Percentiles rank a stretch among this genome's conserved stretches.
These are phyloP conservation scores for Drosophila aff. DNA, from an alignment of 1,140 invertebrate species.

Conservation along the genomic window DNA sequence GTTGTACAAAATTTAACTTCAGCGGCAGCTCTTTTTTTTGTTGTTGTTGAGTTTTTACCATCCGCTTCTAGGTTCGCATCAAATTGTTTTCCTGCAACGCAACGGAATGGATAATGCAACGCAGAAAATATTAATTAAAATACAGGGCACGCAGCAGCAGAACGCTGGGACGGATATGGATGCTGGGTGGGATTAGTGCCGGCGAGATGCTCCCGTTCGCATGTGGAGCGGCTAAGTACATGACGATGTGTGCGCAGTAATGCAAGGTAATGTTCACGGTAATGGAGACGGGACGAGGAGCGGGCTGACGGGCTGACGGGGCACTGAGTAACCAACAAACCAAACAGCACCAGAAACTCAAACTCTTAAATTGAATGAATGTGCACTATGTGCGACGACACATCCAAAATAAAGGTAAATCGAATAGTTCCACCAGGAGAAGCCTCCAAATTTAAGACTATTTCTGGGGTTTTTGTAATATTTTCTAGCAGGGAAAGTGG, in stretches of 20 bases:
- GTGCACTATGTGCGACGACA: slow-evolving; percentile 32
- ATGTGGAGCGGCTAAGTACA: slow-evolving; percentile 21
- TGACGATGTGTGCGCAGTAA: slow-evolving; percentile 18
- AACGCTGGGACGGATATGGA: slow-evolving; percentile 4
- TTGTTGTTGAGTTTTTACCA: neutral
- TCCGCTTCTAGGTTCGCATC: neutral
- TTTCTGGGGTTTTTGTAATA: neutral
- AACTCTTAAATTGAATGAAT: slow-evolving; percentile 72
- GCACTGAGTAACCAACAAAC: slow-evolving; percentile 64
- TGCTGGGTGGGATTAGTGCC: slow-evolving; percentile 11
- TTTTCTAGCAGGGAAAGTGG: too few relatives aligned
- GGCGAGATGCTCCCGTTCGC: slow-evolving; percentile 8
- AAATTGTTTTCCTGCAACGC: slow-evolving; percentile 11
- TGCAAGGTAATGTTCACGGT: slow-evolving; percentile 15
- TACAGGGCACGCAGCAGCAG: slow-evolving; percentile 32
- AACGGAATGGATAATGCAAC: slow-evolving; percentile 37
- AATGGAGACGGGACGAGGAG: neutral
- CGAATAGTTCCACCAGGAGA: neutral
- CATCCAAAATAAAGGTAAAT: neutral
- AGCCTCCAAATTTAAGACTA: neutral
- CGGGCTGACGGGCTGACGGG: neutral
- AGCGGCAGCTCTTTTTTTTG: slow-evolving; percentile 3
- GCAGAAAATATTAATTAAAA: slow-evolving; percentile 77
- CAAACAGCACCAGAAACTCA: slow-evolving; percentile 42
- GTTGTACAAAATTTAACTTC: slow-evolving; percentile 21